Conservation (phyloP, 2,888 invertebrate species). For the Cataglyphis albicans region DNA sequence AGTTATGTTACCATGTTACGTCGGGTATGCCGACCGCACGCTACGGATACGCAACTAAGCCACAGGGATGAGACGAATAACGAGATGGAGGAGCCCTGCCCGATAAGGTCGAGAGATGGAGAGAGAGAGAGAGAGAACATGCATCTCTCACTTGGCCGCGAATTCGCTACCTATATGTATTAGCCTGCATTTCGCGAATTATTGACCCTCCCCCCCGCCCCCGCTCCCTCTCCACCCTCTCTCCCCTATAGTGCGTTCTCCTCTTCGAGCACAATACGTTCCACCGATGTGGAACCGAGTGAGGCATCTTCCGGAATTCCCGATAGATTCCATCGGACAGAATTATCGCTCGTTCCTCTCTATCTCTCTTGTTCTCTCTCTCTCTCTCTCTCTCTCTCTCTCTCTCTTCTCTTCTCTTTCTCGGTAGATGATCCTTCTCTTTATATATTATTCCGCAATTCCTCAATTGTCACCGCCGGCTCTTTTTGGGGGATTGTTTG, state of each 20-base stretch:
- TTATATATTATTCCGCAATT: constrained; percentile 29
- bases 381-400: background rate
- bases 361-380: background rate
- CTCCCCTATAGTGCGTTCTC: constrained; percentile 26
- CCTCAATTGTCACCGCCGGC: constrained; percentile 19
- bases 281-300: constrained; percentile 20
- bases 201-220: constrained; percentile 63
- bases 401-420: background rate
- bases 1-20: constrained; percentile 80
- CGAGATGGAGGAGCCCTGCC: background rate
- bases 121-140: constrained; percentile 43
- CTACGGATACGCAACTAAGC: constrained; percentile 57
- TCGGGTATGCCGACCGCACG: constrained; percentile 76
- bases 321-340: constrained; percentile 40
- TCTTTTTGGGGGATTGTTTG: constrained; percentile 22
- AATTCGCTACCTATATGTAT: constrained; percentile 47
- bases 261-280: constrained; percentile 35
- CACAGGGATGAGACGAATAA: constrained; percentile 23
- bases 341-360: constrained; percentile 20
- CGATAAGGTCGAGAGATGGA: background rate
- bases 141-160: constrained; percentile 30
- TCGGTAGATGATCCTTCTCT: background rate
- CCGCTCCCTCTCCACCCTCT: background rate
- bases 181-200: constrained; percentile 74
- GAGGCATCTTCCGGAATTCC: constrained; percentile 44